These are phyloP conservation scores for Catonia carolina DNA, from an alignment of 2,888 invertebrate genomes.

Conservation along the genomic window DNA sequence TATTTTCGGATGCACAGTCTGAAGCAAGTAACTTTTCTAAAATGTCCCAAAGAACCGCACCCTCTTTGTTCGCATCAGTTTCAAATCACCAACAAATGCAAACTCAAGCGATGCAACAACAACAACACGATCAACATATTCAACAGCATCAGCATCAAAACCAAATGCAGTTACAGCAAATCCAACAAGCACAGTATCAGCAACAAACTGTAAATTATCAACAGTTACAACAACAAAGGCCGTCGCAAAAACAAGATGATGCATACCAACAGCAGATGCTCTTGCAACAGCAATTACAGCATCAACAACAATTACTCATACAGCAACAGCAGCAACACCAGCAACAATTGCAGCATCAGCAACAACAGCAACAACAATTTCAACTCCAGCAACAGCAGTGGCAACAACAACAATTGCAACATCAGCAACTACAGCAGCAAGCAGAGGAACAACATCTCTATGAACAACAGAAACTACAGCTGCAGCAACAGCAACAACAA, in stretches of 20 bases:
- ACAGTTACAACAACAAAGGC: background rate
- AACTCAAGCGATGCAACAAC: background rate
- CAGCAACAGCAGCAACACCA: background rate
- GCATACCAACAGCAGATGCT: background rate
- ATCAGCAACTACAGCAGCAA: background rate
- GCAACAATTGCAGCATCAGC: background rate
- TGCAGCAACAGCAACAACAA: background rate
- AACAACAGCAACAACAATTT: slow-evolving; percentile 1
- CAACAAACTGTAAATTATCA: background rate
- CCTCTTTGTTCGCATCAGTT: background rate
- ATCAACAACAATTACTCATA: background rate
- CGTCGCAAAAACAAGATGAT: background rate
- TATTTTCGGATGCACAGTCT: slow-evolving; percentile 61
- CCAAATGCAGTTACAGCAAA: background rate
- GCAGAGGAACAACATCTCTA: background rate
- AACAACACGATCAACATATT: background rate
- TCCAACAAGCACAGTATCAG: background rate
- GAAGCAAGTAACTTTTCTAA: slow-evolving; percentile 44
- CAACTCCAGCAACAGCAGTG: slow-evolving; percentile 1
- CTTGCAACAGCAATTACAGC: background rate
- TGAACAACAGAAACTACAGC: background rate
- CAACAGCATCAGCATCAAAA: background rate
- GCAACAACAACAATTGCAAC: background rate
- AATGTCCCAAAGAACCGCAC: slow-evolving; percentile 14
- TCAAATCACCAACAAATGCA: slow-evolving; percentile 3